These are phyloP conservation scores for Catharus fuscescens DNA, from an alignment of 2,113 vertebrate genomes.

Conservation along the genomic window DNA sequence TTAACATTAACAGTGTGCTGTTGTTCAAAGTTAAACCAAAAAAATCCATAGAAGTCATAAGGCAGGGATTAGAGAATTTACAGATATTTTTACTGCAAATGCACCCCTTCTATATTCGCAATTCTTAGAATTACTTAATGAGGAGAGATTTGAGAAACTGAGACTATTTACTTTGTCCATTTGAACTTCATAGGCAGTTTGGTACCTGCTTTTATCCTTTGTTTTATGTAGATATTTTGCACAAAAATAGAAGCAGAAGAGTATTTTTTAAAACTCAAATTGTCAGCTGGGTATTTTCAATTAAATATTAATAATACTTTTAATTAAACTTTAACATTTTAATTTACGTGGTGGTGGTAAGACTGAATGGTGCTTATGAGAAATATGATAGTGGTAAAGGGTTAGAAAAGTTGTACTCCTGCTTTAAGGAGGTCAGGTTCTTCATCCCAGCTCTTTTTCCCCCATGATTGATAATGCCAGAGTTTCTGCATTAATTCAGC, in stretches of 20 bases:
- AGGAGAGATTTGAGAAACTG: not conserved
- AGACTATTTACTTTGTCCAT: not conserved
- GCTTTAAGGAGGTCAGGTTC: not conserved
- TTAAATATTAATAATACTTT: not conserved
- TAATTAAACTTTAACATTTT: not conserved
- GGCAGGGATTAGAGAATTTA: not conserved
- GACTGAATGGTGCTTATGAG: not conserved
- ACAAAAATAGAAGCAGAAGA: not conserved
- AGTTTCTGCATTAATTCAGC: not conserved
- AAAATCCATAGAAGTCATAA: not conserved
- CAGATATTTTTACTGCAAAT: not conserved
- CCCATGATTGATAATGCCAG: rapidly evolving
- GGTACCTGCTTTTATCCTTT: not conserved
- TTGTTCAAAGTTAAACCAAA: not conserved
- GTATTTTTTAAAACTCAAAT: not conserved
- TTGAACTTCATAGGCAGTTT: not conserved
- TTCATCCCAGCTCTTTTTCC: not conserved
- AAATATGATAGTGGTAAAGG: not conserved
- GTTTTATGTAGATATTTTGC: not conserved
- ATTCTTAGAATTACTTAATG: not conserved
- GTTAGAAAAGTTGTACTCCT: not conserved
- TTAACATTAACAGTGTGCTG: not conserved
- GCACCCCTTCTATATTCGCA: not conserved
- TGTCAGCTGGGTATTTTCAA: not conserved
- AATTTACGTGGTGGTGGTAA: not conserved